Evolutionary conservation across 1,140 invertebrate species (phyloP).

Genomic region (Drosophila rufa): DNA sequence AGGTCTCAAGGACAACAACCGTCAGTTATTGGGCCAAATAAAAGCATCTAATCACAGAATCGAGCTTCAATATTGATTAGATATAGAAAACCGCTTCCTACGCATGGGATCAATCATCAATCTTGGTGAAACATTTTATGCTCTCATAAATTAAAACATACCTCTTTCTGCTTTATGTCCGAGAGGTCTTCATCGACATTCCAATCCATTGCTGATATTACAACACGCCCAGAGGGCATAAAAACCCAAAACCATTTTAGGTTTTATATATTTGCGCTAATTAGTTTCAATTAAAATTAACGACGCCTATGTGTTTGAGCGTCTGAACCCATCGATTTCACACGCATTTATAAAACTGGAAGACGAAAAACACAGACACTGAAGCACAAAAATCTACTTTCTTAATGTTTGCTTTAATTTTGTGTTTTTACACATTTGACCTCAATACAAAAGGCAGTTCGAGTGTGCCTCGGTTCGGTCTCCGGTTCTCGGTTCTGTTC

Average conservation of each 20-base stretch:
- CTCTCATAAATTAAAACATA: conserved; percentile 10
- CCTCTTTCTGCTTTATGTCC: background rate
- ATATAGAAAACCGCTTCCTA: conserved; percentile 8
- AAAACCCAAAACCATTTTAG: conserved; percentile 31
- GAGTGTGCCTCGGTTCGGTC: conserved; percentile 43
- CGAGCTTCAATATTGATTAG: conserved; percentile 7
- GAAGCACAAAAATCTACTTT: conserved; percentile 68
- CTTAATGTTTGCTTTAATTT: conserved; percentile 74
- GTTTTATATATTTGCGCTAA: conserved; percentile 71
- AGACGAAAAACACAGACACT: conserved; percentile 10
- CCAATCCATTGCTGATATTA: conserved; percentile 34
- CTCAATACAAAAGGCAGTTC: conserved; percentile 66
- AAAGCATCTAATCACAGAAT: background rate
- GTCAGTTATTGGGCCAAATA: background rate
- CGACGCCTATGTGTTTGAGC: conserved; percentile 49
- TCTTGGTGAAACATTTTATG: conserved; percentile 23
- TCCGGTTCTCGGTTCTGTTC: conserved; percentile 11
- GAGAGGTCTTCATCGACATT: conserved; percentile 22
- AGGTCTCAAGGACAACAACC: background rate
- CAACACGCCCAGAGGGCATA: conserved; percentile 12
- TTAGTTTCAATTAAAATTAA: conserved; percentile 84
- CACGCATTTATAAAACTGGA: conserved; percentile 65
- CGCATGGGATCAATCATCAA: conserved; percentile 20
- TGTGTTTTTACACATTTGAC: conserved; percentile 74
- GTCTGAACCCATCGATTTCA: conserved; percentile 66